These are phyloP conservation scores for Percina caprodes DNA, from an alignment of 2,113 vertebrate species.

Conservation along the genomic window DNA sequence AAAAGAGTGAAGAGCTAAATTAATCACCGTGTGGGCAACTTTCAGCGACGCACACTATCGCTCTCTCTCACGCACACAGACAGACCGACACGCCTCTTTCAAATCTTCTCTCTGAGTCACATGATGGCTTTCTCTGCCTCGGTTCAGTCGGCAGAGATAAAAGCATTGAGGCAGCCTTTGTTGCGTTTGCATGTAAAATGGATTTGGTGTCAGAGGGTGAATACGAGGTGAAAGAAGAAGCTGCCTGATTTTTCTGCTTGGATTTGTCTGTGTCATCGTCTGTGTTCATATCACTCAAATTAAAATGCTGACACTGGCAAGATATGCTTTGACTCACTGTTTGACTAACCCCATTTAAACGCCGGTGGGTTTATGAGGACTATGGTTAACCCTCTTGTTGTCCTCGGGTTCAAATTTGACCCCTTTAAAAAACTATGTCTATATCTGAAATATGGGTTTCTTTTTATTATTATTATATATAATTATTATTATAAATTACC, in stretches of 20 bases:
- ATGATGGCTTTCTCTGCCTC: not conserved
- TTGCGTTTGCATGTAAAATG: conserved; percentile 30
- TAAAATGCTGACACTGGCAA: not conserved
- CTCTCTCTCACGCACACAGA: not conserved
- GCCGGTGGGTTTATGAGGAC: no score
- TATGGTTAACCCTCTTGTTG: no score
- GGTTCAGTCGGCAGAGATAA: conserved; percentile 39
- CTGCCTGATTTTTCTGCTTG: not conserved
- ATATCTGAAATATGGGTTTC: no score
- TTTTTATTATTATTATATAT: no score
- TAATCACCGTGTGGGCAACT: conserved; percentile 40
- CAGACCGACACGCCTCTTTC: not conserved
- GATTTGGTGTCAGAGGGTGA: conserved; percentile 37
- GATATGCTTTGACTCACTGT: not conserved
- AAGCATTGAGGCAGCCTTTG: conserved; percentile 35
- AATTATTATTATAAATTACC: no score
- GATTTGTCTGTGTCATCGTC: conserved; percentile 1
- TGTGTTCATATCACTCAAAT: not conserved
- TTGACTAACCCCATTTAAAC: not conserved
- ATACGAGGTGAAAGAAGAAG: conserved; percentile 12
- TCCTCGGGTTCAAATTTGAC: no score
- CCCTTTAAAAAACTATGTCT: no score
- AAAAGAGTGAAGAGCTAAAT: conserved; percentile 40
- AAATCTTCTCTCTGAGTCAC: conserved; percentile 4
- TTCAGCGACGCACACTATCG: not conserved